These are phyloP conservation scores for Polydrusus cervinus DNA, from an alignment of 2,888 invertebrate species.

Conservation along the genomic window DNA sequence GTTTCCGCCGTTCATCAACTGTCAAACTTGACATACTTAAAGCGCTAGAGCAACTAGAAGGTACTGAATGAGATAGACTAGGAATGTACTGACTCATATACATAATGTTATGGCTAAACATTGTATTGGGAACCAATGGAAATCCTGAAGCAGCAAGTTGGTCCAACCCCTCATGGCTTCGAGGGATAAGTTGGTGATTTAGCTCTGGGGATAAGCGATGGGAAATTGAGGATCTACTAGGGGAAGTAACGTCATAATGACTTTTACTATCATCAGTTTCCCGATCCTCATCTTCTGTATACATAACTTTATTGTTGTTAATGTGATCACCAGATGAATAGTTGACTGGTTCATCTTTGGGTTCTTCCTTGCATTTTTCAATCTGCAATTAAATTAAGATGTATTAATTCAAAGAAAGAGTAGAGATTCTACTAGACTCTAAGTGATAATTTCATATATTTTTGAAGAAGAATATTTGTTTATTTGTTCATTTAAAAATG, in stretches of 20 bases:
- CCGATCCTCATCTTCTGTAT: conserved; percentile 71
- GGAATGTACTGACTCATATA: conserved; percentile 93
- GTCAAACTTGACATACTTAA: conserved; percentile 75
- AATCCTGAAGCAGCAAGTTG: conserved; percentile 74
- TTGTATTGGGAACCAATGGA: conserved; percentile 89
- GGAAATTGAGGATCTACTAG: conserved; percentile 59
- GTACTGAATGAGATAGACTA: conserved; percentile 72
- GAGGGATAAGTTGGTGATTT: conserved; percentile 63
- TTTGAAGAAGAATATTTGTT: no score
- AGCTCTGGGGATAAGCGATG: conserved; percentile 66
- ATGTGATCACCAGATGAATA: conserved; percentile 74
- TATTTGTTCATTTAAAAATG: no score
- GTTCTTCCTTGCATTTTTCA: conserved; percentile 65
- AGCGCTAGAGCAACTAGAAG: conserved; percentile 76
- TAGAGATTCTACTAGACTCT: not conserved
- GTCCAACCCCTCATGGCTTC: conserved; percentile 68
- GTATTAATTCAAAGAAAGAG: not conserved
- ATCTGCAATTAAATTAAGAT: conserved; percentile 62
- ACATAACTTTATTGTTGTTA: conserved; percentile 74
- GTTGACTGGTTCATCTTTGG: conserved; percentile 68
- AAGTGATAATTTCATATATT: no score
- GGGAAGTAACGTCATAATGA: conserved; percentile 52
- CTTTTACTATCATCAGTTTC: conserved; percentile 63
- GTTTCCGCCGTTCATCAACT: conserved; percentile 92
- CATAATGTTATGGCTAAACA: conserved; percentile 93